Evolutionary conservation across 1,140 invertebrate genomes (phyloP).

Genomic region (Psilanteris sp.): DNA sequence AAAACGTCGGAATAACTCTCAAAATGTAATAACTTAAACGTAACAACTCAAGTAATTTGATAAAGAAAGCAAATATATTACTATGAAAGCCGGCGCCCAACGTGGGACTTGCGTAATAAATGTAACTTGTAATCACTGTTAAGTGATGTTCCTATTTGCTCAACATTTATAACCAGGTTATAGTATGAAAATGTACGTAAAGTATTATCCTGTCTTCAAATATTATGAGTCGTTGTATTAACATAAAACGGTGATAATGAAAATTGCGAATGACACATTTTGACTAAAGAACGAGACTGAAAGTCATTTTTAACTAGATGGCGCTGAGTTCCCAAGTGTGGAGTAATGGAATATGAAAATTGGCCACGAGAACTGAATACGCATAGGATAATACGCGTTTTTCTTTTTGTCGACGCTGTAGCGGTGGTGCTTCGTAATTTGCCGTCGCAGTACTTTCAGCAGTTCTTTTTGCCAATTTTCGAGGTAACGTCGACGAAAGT

Average conservation of each 20-base stretch:
- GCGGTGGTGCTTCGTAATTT: slow-evolving; percentile 37
- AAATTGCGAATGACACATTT: slow-evolving; percentile 31
- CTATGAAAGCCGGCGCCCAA: neutral
- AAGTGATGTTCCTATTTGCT: slow-evolving; percentile 22
- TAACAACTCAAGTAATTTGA: slow-evolving; percentile 7
- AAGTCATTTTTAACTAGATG: neutral
- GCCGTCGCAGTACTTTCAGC: slow-evolving; percentile 36
- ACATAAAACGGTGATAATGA: slow-evolving; percentile 37
- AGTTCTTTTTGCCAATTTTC: slow-evolving; percentile 59
- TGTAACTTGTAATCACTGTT: slow-evolving; percentile 17
- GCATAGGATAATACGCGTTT: slow-evolving; percentile 45
- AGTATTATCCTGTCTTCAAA: slow-evolving; percentile 27
- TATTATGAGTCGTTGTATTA: slow-evolving; percentile 15
- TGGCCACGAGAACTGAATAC: slow-evolving; percentile 38
- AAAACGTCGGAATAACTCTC: neutral
- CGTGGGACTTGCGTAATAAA: slow-evolving; percentile 9
- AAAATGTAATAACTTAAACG: neutral
- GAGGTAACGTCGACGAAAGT: slow-evolving; percentile 25
- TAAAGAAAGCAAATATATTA: slow-evolving; percentile 12
- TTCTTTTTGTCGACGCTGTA: slow-evolving; percentile 18
- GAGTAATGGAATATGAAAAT: slow-evolving; percentile 51
- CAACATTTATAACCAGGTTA: slow-evolving; percentile 36
- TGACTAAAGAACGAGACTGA: neutral
- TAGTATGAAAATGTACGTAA: slow-evolving; percentile 1
- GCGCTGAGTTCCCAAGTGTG: neutral